phyloP scores from a whole-genome alignment of 2,888 invertebrate species.

The Dinocampus coccinellae region DNA sequence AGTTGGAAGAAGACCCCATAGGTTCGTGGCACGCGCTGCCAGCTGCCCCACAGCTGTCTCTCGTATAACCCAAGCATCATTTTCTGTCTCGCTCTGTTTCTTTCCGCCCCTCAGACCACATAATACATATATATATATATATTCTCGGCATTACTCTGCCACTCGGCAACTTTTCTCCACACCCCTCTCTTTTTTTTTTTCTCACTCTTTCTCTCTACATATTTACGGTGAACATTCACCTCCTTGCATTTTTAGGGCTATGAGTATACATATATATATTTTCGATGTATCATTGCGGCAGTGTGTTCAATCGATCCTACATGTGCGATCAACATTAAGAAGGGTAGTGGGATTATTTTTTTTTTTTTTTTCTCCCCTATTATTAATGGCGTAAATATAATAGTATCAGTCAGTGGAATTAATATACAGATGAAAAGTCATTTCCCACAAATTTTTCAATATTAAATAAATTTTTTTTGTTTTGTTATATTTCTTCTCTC shows the following conservation, averaged over 20 bases:
- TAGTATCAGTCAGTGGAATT: not conserved
- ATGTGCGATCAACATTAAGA: not conserved
- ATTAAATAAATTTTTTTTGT: not conserved
- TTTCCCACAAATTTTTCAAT: not conserved
- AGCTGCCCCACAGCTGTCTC: constrained; percentile 69
- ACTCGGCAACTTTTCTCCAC: constrained; percentile 8
- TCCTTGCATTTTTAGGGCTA: not conserved
- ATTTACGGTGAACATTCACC: not conserved
- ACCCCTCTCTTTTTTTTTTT: not conserved
- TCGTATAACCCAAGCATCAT: constrained; percentile 30
- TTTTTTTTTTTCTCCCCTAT: not conserved
- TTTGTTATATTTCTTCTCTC: not conserved
- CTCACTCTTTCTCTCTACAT: not conserved
- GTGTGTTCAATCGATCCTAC: not conserved
- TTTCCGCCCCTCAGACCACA: not conserved
- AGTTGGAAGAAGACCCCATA: constrained; percentile 63
- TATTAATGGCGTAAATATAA: not conserved
- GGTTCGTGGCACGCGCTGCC: constrained; percentile 69
- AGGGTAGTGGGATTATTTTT: not conserved
- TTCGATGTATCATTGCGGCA: not conserved
- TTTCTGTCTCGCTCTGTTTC: constrained; percentile 43
- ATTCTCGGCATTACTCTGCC: not conserved
- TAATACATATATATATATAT: not conserved
- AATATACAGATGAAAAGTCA: not conserved
- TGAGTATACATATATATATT: not conserved